Evolutionary conservation across 2,888 invertebrate genomes (phyloP).

Genomic region (Xestia sexstrigata): DNA sequence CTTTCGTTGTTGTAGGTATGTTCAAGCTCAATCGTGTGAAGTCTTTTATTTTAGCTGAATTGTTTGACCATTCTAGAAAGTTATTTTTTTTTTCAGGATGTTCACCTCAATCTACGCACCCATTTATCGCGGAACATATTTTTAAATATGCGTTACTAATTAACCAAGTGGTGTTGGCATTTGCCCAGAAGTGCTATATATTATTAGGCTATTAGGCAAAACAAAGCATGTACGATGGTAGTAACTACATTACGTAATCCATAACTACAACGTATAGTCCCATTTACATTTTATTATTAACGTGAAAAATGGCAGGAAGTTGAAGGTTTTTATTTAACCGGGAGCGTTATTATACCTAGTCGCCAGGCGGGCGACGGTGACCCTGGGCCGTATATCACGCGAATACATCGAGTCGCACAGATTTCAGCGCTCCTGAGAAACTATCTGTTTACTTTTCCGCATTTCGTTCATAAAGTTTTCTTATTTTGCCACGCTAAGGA

Average conservation of each 20-base stretch:
- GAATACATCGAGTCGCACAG: constrained; percentile 72
- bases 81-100: neutral
- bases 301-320: constrained; percentile 47
- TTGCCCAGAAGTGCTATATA: neutral
- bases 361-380: constrained; percentile 66
- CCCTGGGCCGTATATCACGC: constrained; percentile 73
- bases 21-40: neutral
- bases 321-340: constrained; percentile 56
- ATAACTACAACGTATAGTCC: constrained; percentile 1
- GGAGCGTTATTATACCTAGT: constrained; percentile 57
- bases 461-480: constrained; percentile 61
- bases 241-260: neutral
- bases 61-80: neutral
- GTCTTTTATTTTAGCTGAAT: neutral
- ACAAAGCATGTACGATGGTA: neutral
- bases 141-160: neutral
- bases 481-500: constrained; percentile 30
- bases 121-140: neutral
- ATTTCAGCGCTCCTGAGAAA: constrained; percentile 65
- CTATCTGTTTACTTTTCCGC: constrained; percentile 65
- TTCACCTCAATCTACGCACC: neutral
- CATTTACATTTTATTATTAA: constrained; percentile 40
- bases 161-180: neutral
- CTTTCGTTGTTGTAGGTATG: neutral
- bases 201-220: neutral